A percentile compares a stretch with the other conserved stretches of the same genome.
phyloP scores from a whole-genome alignment of 2,888 invertebrate genomes.

The Homarus gammarus region DNA sequence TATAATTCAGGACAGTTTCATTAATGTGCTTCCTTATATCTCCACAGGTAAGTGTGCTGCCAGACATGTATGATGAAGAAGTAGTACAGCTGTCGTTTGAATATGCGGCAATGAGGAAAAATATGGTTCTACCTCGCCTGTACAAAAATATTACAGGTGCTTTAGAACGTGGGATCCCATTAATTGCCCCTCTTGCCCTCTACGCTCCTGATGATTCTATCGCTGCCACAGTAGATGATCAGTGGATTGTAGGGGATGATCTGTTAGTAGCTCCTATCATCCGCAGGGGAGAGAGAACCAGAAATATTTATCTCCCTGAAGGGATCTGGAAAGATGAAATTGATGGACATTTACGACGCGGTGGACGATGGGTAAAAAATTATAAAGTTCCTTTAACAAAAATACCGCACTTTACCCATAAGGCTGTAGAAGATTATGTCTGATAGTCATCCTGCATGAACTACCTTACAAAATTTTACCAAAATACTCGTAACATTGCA shows the following conservation, averaged over 20 bases:
- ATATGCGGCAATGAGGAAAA: constrained; percentile 37
- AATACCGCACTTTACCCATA: constrained; percentile 57
- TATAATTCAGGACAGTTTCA: not conserved
- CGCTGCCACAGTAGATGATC: constrained; percentile 56
- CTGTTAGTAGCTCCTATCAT: constrained; percentile 70
- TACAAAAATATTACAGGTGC: constrained; percentile 34
- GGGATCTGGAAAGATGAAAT: constrained; percentile 86
- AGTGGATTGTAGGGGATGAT: constrained; percentile 71
- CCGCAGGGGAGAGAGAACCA: constrained; percentile 24
- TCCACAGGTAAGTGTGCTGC: constrained; percentile 64
- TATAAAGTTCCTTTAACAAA: constrained; percentile 84
- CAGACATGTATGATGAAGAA: constrained; percentile 54
- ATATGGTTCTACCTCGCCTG: constrained; percentile 68
- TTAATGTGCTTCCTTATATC: not conserved
- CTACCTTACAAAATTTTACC: not conserved
- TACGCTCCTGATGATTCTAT: constrained; percentile 55
- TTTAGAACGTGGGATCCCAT: constrained; percentile 44
- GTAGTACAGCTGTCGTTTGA: constrained; percentile 22
- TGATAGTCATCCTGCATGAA: not conserved
- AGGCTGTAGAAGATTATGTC: constrained; percentile 7
- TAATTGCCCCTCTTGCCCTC: constrained; percentile 64
- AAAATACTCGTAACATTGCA: not conserved
- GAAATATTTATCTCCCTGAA: constrained; percentile 69
- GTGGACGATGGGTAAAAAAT: constrained; percentile 93
- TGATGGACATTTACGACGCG: constrained; percentile 90